phyloP scores from a whole-genome alignment of 1,140 invertebrate genomes.

The Bombus cullumanus region DNA sequence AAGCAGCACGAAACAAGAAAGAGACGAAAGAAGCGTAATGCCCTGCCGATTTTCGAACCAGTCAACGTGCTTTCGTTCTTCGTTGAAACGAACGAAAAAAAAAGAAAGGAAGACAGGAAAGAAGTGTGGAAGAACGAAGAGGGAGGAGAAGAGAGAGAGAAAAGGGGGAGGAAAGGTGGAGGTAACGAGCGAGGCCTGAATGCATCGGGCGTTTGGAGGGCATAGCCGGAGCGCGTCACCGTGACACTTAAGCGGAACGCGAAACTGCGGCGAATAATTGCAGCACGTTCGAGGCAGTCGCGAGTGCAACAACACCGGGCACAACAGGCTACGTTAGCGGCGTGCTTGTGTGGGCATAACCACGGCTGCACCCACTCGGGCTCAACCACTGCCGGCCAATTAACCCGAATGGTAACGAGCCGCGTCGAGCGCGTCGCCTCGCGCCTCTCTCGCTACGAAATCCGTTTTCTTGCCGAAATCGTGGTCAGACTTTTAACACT shows the following conservation, averaged over 20 bases:
- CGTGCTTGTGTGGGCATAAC: slow-evolving; percentile 50
- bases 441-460: slow-evolving; percentile 50
- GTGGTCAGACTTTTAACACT: neutral
- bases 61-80: neutral
- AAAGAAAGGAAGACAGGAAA: neutral
- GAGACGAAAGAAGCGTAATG: slow-evolving; percentile 26
- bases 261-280: slow-evolving; percentile 75
- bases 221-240: slow-evolving; percentile 78
- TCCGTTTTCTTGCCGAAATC: slow-evolving; percentile 14
- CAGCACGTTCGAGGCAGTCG: slow-evolving; percentile 63
- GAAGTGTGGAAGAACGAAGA: neutral
- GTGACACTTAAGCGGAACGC: slow-evolving; percentile 74
- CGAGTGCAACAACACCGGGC: slow-evolving; percentile 62
- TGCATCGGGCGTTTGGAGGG: slow-evolving; percentile 77
- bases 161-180: slow-evolving; percentile 41
- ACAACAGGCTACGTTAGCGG: slow-evolving; percentile 47
- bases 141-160: neutral
- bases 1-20: neutral
- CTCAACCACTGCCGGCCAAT: slow-evolving; percentile 67
- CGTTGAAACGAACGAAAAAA: neutral
- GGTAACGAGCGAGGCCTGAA: slow-evolving; percentile 74
- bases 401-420: slow-evolving; percentile 75
- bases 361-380: slow-evolving; percentile 61
- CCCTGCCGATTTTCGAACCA: slow-evolving; percentile 48
- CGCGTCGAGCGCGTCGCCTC: slow-evolving; percentile 62